phyloP scores from a whole-genome alignment of 2,797 vertebrate genomes.

The Gallinago nigripennis region DNA sequence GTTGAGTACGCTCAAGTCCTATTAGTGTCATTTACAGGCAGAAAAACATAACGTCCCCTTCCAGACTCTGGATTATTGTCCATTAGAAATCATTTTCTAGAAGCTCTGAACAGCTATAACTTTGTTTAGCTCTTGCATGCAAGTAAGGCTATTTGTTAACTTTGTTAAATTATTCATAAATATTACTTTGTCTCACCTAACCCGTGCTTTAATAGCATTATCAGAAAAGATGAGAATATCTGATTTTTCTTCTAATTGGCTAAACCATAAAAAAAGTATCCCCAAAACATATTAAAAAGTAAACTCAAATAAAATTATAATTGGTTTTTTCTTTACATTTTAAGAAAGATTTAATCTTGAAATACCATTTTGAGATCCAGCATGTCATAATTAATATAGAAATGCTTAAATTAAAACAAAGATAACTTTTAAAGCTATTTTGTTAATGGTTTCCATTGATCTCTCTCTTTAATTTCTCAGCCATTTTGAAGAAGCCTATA shows the following conservation, averaged over 20 bases:
- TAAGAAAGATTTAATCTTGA: background rate
- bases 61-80: background rate
- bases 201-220: background rate
- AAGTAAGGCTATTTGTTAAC: background rate
- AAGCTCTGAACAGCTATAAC: background rate
- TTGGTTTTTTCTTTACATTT: background rate
- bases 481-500: background rate
- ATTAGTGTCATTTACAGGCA: background rate
- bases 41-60: background rate
- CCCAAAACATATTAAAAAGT: rapidly evolving
- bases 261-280: background rate
- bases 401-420: background rate
- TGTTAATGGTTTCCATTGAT: background rate
- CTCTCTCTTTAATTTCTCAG: background rate
- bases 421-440: background rate
- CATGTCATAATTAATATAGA: background rate
- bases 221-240: background rate
- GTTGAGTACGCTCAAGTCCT: background rate
- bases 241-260: background rate
- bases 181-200: background rate
- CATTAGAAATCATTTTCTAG: background rate
- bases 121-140: background rate
- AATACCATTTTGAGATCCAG: background rate
- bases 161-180: background rate
- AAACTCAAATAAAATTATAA: rapidly evolving